Percentiles rank a stretch among this genome's conserved stretches.
Conservation (phyloP, 2,888 invertebrate species). For the Epistrophella euchroma region DNA sequence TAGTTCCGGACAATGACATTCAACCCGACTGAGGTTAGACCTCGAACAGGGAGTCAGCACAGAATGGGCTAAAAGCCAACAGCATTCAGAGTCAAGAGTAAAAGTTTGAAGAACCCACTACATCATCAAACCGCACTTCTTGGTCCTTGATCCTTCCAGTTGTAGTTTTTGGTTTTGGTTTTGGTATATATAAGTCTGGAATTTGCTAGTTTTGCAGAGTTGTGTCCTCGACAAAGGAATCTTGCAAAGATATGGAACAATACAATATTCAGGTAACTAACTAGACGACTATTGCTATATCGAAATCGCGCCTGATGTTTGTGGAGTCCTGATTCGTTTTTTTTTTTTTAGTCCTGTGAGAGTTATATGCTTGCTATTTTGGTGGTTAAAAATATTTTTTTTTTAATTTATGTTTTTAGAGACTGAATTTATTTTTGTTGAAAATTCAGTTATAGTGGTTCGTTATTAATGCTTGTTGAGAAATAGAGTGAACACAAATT, state of each 20-base stretch:
- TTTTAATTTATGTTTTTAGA: background rate
- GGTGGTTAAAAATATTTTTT: background rate
- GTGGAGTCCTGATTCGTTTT: background rate
- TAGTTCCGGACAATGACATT: slow-evolving; percentile 61
- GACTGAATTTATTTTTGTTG: slow-evolving; percentile 9
- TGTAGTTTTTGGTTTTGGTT: background rate
- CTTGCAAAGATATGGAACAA: slow-evolving; percentile 53
- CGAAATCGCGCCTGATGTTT: slow-evolving; percentile 24
- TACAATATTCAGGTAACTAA: slow-evolving; percentile 54
- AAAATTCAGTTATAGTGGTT: slow-evolving; percentile 18
- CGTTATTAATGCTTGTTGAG: slow-evolving; percentile 36
- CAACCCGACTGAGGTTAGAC: slow-evolving; percentile 61
- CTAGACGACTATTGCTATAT: slow-evolving; percentile 33
- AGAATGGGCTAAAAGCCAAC: slow-evolving; percentile 19
- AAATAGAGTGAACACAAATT: slow-evolving; percentile 18
- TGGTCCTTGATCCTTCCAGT: slow-evolving; percentile 28
- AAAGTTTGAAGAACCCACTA: slow-evolving; percentile 61
- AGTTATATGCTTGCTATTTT: slow-evolving; percentile 38
- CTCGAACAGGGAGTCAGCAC: slow-evolving; percentile 6
- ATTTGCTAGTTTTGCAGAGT: slow-evolving; percentile 48
- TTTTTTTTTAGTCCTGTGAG: slow-evolving; percentile 19
- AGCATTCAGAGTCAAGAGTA: slow-evolving; percentile 36
- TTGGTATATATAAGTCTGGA: slow-evolving; percentile 19
- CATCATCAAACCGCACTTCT: slow-evolving; percentile 41
- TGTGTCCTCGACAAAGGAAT: slow-evolving; percentile 23